Conservation (phyloP, 2,797 vertebrate species). For the Sebastes steindachneri region DNA sequence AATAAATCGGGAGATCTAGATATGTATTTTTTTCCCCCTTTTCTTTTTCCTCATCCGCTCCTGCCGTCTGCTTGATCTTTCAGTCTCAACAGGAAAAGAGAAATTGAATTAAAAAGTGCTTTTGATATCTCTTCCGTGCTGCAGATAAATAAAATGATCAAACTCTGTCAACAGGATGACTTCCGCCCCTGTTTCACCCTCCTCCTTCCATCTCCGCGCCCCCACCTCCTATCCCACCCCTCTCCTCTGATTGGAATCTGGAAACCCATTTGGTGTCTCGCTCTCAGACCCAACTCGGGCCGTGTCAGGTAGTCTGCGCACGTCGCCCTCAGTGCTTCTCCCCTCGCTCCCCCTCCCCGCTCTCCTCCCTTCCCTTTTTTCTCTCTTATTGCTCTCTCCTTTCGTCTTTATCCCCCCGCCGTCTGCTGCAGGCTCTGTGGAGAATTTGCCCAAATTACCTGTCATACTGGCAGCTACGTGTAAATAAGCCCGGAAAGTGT, state of each 20-base stretch:
- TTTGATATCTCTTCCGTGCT: slow-evolving; percentile 77
- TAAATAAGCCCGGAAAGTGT: slow-evolving; percentile 85
- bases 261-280: slow-evolving; percentile 79
- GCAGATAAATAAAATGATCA: slow-evolving; percentile 84
- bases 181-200: slow-evolving; percentile 41
- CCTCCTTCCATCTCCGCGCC: slow-evolving; percentile 41
- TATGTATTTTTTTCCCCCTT: not conserved
- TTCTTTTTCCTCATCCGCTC: slow-evolving; percentile 46
- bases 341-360: slow-evolving; percentile 2
- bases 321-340: slow-evolving; percentile 55
- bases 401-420: slow-evolving; percentile 79
- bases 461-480: slow-evolving; percentile 86
- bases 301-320: slow-evolving; percentile 78
- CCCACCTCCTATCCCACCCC: slow-evolving; percentile 37
- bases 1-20: slow-evolving; percentile 65
- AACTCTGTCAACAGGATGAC: slow-evolving; percentile 77
- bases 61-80: slow-evolving; percentile 67
- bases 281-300: slow-evolving; percentile 66
- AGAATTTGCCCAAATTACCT: slow-evolving; percentile 89
- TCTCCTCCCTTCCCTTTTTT: slow-evolving; percentile 31
- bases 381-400: slow-evolving; percentile 67
- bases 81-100: slow-evolving; percentile 68
- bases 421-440: slow-evolving; percentile 82
- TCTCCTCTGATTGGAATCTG: slow-evolving; percentile 82
- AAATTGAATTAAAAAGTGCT: slow-evolving; percentile 82